phyloP scores from a whole-genome alignment of 2,797 vertebrate species.

The Sebastes melanostomus region DNA sequence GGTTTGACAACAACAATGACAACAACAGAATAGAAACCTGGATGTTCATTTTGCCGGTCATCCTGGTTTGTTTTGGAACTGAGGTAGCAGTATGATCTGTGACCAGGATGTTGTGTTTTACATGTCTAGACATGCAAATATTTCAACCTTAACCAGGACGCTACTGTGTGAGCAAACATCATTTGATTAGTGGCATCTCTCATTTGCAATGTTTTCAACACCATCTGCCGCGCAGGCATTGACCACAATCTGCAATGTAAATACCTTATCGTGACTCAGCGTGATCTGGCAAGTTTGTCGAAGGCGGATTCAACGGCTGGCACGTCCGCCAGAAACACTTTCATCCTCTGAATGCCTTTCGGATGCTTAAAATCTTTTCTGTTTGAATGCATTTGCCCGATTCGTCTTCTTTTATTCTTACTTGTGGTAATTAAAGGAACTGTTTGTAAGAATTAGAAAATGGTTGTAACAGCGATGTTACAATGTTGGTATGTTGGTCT shows the following conservation, averaged over 20 bases:
- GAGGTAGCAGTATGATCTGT: not conserved
- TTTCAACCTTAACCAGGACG: not conserved
- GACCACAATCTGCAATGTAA: not conserved
- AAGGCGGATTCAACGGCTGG: not conserved
- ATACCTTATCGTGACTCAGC: not conserved
- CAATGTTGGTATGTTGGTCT: too few species aligned
- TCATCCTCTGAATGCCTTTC: not conserved
- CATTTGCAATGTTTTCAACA: conserved; percentile 3
- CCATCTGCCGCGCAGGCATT: not conserved
- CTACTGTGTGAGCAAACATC: not conserved
- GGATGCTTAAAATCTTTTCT: not conserved
- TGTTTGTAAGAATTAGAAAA: too few species aligned
- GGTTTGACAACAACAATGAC: not conserved
- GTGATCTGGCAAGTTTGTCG: not conserved
- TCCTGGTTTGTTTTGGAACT: not conserved
- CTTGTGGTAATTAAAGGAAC: not conserved
- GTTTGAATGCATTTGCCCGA: not conserved
- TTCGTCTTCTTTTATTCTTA: not conserved
- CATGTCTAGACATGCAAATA: not conserved
- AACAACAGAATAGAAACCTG: too few species aligned
- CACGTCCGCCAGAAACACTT: not conserved
- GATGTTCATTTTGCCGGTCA: too few species aligned
- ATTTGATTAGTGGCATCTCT: conserved; percentile 1
- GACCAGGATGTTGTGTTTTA: not conserved
- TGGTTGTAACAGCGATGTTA: too few species aligned